Evolutionary conservation across 1,140 invertebrate species (phyloP), one percentile per base, ranked within the genome.

Genomic region (Drosophila kohkoa): DNA sequence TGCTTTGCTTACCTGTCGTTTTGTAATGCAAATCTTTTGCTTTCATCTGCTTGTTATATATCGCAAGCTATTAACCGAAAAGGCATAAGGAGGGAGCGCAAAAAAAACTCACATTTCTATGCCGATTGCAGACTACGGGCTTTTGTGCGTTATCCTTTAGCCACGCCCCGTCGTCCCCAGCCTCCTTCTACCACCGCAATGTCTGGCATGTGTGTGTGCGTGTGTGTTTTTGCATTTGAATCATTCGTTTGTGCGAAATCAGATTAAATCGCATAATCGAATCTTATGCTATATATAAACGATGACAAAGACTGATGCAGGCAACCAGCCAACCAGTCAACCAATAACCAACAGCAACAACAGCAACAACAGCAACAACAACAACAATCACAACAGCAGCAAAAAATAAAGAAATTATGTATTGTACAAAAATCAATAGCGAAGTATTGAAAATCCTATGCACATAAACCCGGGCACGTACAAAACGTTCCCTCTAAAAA

Each of bases 161-260:
- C 35, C 16, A 8, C 45, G 16, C 62, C 41, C 41, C 41, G 4
- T 5, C 41, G 0, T 7, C 41, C 3, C n/a, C 38, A n/a, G 10
- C 35, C 35, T 38, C 35, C 20, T 25, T 11, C 32, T 2, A 1
- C 10, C 72, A 25, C 20, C 20, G 20, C 20, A 25, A 25, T 32
- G 45, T 51, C 57, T 45, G 68, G 41, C 43, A 41, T 72, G 60
- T 52, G 16, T 51, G 63, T 52, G 45, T 51, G 63, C 48, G 48
- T 75, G 48, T 67, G 63, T 54, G 72, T 71, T 89, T 89, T 89
- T 89, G 86, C 85, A 89, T 89, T 89, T 89, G 85, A 89, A 89
- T 89, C 86, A 89, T 89, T 89, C 85, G 85, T 89, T 89, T 89
- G 86, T 89, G 86, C 86, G 75, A 90, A 89, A 89, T 89, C 85